These are phyloP conservation scores for Andrena trimmerana DNA, from an alignment of 2,888 invertebrate genomes.

Conservation along the genomic window DNA sequence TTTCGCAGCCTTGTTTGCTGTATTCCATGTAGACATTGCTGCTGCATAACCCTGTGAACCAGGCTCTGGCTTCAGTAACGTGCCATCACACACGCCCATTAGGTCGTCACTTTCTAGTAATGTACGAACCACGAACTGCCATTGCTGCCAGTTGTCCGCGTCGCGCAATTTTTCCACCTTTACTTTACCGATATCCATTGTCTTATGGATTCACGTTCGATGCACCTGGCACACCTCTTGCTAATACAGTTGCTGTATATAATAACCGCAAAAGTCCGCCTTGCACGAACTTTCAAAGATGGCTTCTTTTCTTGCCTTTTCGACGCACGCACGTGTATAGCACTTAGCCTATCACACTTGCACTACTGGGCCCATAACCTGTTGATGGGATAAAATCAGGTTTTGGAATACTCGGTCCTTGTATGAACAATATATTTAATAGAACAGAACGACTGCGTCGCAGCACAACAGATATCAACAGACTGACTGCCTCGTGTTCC, in stretches of 20 bases:
- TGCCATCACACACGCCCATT: neutral
- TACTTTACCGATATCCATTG: neutral
- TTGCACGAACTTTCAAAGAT: neutral
- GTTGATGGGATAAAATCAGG: neutral
- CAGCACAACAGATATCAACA: too few relatives aligned
- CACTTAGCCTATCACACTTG: neutral
- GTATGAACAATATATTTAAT: too few relatives aligned
- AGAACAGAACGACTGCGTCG: too few relatives aligned
- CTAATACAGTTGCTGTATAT: neutral
- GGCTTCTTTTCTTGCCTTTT: neutral
- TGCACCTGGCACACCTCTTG: slow-evolving; percentile 3
- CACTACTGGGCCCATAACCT: slow-evolving; percentile 7
- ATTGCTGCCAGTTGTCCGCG: slow-evolving; percentile 13
- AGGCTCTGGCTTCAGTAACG: neutral
- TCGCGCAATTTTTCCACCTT: neutral
- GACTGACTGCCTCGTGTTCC: too few relatives aligned
- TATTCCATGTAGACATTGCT: neutral
- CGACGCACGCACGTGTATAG: neutral
- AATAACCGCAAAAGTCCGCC: neutral
- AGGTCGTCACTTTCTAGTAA: neutral
- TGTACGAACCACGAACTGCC: neutral
- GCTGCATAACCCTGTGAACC: neutral
- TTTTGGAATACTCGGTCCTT: too few relatives aligned
- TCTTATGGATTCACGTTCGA: neutral
- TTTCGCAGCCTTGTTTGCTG: neutral